phyloP scores from a whole-genome alignment of 2,797 vertebrate genomes.

The Linurgus olivaceus region DNA sequence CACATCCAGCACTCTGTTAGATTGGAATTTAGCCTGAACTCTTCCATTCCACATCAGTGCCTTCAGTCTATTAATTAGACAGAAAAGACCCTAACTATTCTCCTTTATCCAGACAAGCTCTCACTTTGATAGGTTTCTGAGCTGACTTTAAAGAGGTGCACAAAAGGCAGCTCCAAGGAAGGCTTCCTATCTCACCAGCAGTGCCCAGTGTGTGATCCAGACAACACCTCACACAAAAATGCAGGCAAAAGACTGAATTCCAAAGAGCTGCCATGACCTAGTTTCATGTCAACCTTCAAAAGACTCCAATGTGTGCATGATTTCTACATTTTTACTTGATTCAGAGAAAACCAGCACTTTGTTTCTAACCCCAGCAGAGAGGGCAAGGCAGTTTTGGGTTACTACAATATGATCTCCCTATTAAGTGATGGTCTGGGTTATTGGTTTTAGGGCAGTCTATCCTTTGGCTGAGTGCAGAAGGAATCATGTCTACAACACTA shows the following conservation, averaged over 20 bases:
- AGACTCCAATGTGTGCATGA: fast-evolving
- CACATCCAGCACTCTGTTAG: neutral
- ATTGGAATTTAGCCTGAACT: slow-evolving; percentile 33
- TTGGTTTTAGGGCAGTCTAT: neutral
- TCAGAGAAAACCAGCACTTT: neutral
- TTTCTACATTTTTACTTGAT: neutral
- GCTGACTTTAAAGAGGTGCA: neutral
- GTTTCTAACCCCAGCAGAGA: neutral
- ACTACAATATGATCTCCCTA: neutral
- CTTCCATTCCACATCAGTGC: neutral
- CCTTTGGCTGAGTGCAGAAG: neutral
- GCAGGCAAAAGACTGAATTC: neutral
- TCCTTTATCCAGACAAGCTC: neutral
- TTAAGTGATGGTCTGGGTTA: neutral
- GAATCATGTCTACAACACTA: neutral
- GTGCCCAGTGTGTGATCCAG: neutral
- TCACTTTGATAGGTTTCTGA: neutral
- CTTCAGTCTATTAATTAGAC: slow-evolving; percentile 7
- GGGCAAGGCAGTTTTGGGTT: neutral
- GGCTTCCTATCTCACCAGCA: neutral
- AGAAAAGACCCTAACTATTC: neutral
- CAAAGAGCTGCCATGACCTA: neutral
- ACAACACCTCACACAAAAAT: neutral
- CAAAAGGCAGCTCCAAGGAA: neutral
- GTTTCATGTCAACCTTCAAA: neutral